phyloP scores from a whole-genome alignment of 2,888 invertebrate species.

The Platycheirus albimanus region DNA sequence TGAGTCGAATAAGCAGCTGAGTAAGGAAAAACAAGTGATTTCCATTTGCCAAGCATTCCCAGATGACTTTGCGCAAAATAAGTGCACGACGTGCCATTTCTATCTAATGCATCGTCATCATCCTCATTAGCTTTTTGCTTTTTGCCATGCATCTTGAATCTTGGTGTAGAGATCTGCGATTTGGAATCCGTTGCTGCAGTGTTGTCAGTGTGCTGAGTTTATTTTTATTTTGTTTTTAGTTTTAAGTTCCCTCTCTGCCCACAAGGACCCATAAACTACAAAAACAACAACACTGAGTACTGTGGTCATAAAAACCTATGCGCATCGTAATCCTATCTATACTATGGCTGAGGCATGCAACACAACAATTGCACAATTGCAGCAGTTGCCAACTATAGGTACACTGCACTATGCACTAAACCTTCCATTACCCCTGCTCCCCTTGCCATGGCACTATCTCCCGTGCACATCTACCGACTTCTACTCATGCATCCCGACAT shows the following conservation, averaged over 20 bases:
- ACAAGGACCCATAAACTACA: constrained; percentile 57
- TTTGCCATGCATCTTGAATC: constrained; percentile 22
- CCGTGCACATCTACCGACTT: constrained; percentile 68
- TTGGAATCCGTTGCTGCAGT: constrained; percentile 27
- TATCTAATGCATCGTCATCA: constrained; percentile 73
- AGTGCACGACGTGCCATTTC: constrained; percentile 67
- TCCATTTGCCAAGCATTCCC: constrained; percentile 61
- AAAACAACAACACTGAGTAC: constrained; percentile 35
- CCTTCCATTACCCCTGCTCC: background rate
- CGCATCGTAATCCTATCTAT: constrained; percentile 67
- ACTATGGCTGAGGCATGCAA: constrained; percentile 45
- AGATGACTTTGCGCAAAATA: constrained; percentile 70
- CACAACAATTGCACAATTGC: constrained; percentile 73
- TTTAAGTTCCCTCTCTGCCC: constrained; percentile 34
- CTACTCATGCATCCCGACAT: constrained; percentile 71
- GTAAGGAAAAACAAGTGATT: constrained; percentile 45
- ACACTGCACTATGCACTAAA: constrained; percentile 1
- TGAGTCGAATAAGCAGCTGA: constrained; percentile 11
- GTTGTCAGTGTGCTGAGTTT: background rate
- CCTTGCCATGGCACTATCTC: constrained; percentile 43
- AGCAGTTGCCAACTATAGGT: constrained; percentile 59
- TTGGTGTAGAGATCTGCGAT: constrained; percentile 40
- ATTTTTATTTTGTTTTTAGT: background rate
- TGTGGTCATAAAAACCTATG: constrained; percentile 73
- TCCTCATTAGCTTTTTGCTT: constrained; percentile 68